phyloP scores from a whole-genome alignment of 2,113 vertebrate species.

The Mormyrus iriodes region DNA sequence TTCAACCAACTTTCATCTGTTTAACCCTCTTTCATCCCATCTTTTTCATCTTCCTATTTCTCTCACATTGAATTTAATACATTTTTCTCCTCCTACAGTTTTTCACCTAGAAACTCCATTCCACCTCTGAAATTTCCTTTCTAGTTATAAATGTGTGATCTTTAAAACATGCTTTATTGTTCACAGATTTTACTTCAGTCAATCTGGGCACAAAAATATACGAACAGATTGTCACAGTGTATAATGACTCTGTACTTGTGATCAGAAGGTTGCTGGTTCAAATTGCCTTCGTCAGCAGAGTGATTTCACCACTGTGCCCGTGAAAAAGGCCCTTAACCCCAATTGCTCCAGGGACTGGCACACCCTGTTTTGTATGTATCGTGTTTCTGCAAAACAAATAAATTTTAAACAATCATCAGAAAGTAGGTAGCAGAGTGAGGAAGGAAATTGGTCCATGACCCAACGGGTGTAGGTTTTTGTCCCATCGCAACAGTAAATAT shows the following conservation, averaged over 20 bases:
- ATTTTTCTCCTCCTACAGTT: no score
- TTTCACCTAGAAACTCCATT: no score
- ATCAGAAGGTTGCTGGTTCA: not conserved
- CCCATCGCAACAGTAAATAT: not conserved
- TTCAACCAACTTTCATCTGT: not conserved
- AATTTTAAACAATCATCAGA: not conserved
- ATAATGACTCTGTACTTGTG: not conserved
- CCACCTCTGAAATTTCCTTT: no score
- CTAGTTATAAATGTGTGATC: no score
- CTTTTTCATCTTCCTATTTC: not conserved
- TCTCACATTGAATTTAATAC: not conserved
- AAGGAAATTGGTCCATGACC: no score
- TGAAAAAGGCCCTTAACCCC: not conserved
- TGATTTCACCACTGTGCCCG: not conserved
- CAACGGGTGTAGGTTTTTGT: not conserved
- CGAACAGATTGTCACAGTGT: not conserved
- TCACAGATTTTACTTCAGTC: no score
- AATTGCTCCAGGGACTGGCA: not conserved
- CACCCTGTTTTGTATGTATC: not conserved
- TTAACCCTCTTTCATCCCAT: not conserved
- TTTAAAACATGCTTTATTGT: no score
- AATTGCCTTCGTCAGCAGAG: not conserved
- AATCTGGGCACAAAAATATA: no score
- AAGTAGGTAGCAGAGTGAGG: not conserved
- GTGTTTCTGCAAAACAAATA: not conserved